Percentiles rank a stretch among this genome's conserved stretches.
Conservation (phyloP, 2,113 vertebrate genomes). For the Indri indri region DNA sequence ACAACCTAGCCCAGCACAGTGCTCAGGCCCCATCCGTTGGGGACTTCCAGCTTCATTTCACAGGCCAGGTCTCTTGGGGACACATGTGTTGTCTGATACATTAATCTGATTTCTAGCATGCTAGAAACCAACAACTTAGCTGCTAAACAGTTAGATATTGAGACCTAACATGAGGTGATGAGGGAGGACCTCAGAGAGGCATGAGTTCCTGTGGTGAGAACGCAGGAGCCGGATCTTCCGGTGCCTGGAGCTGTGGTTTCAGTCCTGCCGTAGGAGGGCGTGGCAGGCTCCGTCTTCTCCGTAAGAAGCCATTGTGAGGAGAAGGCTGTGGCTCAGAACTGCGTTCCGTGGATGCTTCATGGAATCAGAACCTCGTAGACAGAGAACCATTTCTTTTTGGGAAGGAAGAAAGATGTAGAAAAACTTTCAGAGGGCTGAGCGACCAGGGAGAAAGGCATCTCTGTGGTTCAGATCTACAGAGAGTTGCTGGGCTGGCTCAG, state of each 20-base stretch:
- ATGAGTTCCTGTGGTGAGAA: not conserved
- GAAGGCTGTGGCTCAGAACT: not conserved
- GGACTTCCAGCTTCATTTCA: not conserved
- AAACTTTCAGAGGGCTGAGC: not conserved
- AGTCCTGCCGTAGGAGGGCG: not conserved
- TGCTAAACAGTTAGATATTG: not conserved
- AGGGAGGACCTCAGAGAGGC: not conserved
- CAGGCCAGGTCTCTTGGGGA: not conserved
- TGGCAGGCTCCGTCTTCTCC: not conserved
- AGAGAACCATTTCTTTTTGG: not conserved
- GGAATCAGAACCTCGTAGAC: not conserved
- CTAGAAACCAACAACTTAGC: not conserved
- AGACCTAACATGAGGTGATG: not conserved
- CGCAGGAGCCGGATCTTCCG: not conserved
- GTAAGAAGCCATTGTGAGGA: not conserved
- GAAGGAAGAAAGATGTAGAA: not conserved
- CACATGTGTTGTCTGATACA: not conserved
- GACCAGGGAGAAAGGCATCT: not conserved
- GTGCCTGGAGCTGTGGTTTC: not conserved
- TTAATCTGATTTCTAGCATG: not conserved
- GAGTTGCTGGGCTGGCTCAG: not conserved
- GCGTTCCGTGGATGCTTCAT: accelerated
- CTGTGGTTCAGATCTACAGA: not conserved
- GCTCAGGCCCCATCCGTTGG: not conserved
- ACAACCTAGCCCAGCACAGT: not conserved